phyloP scores from a whole-genome alignment of 2,797 vertebrate species.

The Pangasius sanitwongsei region DNA sequence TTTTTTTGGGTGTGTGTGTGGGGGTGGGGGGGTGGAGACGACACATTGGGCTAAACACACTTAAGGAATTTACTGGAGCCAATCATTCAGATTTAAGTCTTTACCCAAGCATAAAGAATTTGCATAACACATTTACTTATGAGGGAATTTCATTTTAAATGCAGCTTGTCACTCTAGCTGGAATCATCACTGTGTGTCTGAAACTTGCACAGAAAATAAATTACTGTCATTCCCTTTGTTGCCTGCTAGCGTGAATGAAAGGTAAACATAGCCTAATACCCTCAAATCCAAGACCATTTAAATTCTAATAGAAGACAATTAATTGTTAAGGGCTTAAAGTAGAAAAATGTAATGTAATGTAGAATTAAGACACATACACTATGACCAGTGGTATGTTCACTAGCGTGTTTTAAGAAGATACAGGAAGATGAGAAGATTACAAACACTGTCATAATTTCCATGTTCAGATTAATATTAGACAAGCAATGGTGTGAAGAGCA shows the following conservation, averaged over 20 bases:
- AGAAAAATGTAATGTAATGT: background rate
- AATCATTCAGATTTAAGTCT: background rate
- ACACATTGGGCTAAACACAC: background rate
- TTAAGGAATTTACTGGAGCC: background rate
- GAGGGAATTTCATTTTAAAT: background rate
- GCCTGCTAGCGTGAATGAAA: background rate
- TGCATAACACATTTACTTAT: background rate
- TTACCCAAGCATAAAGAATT: background rate
- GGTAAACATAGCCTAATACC: background rate
- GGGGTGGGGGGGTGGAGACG: too few relatives aligned
- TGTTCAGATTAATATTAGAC: background rate
- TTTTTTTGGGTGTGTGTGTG: background rate
- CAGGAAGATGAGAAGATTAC: background rate
- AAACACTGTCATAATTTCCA: background rate
- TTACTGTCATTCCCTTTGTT: background rate
- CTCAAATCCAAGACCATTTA: background rate
- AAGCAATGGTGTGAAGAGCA: background rate
- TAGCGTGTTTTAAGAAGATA: background rate
- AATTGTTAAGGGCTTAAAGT: background rate
- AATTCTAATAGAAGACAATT: background rate
- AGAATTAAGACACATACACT: background rate
- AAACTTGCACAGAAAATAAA: slow-evolving; percentile 1
- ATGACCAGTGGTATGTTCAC: background rate
- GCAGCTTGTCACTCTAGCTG: background rate
- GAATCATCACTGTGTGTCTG: background rate